Evolutionary conservation across 2,113 vertebrate species (phyloP).

Genomic region (Perognathus longimembris): DNA sequence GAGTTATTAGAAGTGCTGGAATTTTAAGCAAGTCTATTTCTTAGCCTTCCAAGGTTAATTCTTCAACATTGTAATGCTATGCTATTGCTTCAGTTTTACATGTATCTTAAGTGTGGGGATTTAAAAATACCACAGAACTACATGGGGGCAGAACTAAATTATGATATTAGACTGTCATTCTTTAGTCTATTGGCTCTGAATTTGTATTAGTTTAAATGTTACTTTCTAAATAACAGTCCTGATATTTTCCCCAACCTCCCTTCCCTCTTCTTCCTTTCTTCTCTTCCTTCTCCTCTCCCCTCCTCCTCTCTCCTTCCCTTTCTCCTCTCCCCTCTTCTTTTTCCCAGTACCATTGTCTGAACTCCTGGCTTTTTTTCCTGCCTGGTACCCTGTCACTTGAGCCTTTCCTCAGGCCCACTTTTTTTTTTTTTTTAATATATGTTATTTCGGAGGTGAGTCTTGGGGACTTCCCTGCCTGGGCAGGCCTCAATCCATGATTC

Average conservation of each 20-base stretch:
- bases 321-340: no score
- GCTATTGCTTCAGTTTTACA: background rate
- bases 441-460: no score
- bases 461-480: no score
- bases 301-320: background rate
- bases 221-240: background rate
- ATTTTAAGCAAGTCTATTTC: background rate
- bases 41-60: background rate
- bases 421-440: no score
- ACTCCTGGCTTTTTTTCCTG: no score
- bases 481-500: background rate
- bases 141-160: background rate
- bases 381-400: no score
- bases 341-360: no score
- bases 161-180: background rate
- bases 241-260: background rate
- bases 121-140: background rate
- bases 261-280: accelerated
- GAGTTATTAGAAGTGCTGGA: background rate
- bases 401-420: no score
- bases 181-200: background rate
- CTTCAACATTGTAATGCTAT: background rate
- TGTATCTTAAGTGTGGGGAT: background rate
- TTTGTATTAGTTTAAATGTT: background rate
- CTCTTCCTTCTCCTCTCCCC: no score